Percentiles rank a stretch among this genome's conserved stretches.
These are phyloP conservation scores for Pachydiplax longipennis DNA, from an alignment of 2,888 invertebrate genomes.

Conservation along the genomic window DNA sequence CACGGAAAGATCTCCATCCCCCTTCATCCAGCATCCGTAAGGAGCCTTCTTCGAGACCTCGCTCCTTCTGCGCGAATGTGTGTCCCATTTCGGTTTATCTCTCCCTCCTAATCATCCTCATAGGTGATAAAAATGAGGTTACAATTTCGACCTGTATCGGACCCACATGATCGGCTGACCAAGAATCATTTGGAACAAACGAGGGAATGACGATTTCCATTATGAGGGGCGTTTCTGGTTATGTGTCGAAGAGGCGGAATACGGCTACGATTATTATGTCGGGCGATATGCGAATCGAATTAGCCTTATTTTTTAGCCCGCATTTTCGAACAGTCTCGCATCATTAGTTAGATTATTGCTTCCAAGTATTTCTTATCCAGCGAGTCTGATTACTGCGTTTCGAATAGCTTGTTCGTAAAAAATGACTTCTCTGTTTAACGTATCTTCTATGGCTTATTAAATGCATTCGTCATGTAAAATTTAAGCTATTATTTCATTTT, in stretches of 20 bases:
- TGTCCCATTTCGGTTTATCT: neutral
- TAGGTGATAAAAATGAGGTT: conserved; percentile 9
- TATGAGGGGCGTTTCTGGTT: neutral
- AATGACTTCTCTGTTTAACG: too few relatives aligned
- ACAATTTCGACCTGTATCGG: conserved; percentile 9
- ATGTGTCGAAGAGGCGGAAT: neutral
- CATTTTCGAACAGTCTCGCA: neutral
- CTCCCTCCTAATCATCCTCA: neutral
- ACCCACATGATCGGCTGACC: conserved; percentile 13
- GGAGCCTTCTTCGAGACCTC: neutral
- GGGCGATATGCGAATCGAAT: conserved; percentile 17
- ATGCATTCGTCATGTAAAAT: too few relatives aligned
- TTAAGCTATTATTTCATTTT: too few relatives aligned
- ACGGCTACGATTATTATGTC: conserved; percentile 19
- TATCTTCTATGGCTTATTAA: too few relatives aligned
- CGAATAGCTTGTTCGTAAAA: too few relatives aligned
- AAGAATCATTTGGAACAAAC: conserved; percentile 34
- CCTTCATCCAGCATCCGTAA: neutral
- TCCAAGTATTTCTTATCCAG: too few relatives aligned
- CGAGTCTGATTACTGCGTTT: too few relatives aligned
- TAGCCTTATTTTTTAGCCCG: conserved; percentile 24
- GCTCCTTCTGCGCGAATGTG: neutral
- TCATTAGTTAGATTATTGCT: too few relatives aligned
- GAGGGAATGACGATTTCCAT: conserved; percentile 21
- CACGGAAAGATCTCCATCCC: neutral